Conservation (phyloP, 2,113 vertebrate species). For the Catharus bicknelli region DNA sequence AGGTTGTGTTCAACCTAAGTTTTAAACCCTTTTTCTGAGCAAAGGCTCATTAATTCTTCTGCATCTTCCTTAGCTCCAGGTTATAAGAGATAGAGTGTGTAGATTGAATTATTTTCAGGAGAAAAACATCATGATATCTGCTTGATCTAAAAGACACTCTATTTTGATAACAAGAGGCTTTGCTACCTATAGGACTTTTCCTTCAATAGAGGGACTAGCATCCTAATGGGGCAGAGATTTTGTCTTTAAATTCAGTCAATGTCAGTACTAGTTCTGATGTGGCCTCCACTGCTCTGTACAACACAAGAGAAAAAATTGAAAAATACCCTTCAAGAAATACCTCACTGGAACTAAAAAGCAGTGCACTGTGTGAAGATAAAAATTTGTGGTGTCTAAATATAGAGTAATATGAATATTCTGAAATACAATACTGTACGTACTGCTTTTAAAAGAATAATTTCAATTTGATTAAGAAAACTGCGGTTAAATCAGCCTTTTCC, state of each 20-base stretch:
- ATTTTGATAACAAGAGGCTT: neutral
- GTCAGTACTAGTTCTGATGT: neutral
- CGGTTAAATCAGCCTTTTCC: neutral
- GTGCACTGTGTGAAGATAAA: neutral
- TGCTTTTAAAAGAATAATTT: neutral
- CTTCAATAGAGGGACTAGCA: neutral
- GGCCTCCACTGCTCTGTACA: neutral
- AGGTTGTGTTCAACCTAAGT: neutral
- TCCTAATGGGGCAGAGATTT: neutral
- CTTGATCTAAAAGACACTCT: neutral
- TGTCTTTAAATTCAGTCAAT: neutral
- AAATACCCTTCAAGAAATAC: neutral
- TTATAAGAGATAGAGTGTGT: neutral
- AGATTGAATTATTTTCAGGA: neutral
- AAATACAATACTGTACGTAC: neutral
- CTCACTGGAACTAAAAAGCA: neutral
- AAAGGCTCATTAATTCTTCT: neutral
- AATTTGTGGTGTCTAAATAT: neutral
- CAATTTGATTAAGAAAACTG: neutral
- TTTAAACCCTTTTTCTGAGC: neutral
- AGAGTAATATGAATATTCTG: neutral
- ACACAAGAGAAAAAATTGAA: neutral
- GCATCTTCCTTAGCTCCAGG: neutral
- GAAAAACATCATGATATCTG: neutral
- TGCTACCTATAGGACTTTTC: neutral